A percentile compares a stretch with the other conserved stretches of the same genome.
Evolutionary conservation across 2,113 vertebrate genomes (phyloP).

Genomic region (Lampris megalopsis): DNA sequence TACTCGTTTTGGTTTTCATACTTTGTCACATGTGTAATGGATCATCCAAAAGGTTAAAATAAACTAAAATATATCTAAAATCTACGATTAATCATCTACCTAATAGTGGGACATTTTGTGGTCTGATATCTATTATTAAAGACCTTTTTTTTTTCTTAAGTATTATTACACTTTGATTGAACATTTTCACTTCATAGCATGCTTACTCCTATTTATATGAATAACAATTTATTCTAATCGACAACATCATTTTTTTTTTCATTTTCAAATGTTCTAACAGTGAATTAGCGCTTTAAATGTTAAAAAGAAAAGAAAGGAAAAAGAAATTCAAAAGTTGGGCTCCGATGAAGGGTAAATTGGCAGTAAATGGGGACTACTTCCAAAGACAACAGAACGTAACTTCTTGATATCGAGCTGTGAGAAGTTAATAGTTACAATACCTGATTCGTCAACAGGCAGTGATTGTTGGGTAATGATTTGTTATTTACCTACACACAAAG

Average conservation of each 20-base stretch:
- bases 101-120: constrained; percentile 23
- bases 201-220: constrained; percentile 1
- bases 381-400: constrained; percentile 15
- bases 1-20: too few species aligned
- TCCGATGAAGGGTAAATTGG: constrained; percentile 15
- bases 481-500: constrained; percentile 13
- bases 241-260: constrained; percentile 1
- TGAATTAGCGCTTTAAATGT: background rate
- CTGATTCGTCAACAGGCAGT: constrained; percentile 27
- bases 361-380: constrained; percentile 33
- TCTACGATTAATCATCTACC: constrained; percentile 7
- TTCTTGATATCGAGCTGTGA: constrained; percentile 12
- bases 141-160: constrained; percentile 7
- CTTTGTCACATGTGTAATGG: background rate
- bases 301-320: background rate
- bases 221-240: too few species aligned
- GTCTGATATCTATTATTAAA: background rate
- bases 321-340: background rate
- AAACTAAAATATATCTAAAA: constrained; percentile 9
- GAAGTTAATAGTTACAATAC: background rate
- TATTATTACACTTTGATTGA: constrained; percentile 44
- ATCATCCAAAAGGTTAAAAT: background rate
- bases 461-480: constrained; percentile 33
- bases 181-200: background rate
- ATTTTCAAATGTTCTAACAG: constrained; percentile 35